Evolutionary conservation across 2,797 vertebrate genomes (phyloP), one percentile per base, ranked within the genome.

Genomic region (Lepus townsendii): DNA sequence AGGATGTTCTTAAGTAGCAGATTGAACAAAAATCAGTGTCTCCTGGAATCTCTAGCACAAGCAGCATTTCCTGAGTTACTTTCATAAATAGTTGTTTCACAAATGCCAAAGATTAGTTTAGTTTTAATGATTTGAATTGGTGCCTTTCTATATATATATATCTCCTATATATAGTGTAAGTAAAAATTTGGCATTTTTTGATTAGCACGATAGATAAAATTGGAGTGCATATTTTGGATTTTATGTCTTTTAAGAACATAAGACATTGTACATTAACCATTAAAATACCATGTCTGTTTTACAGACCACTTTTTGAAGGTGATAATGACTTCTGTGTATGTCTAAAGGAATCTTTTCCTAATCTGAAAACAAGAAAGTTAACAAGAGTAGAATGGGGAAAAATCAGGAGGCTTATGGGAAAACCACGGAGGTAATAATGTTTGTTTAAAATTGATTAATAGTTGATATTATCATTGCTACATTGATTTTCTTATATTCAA

Each of bases 241-340:
- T 86, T 69, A 50, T 42, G 60, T 83, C 52, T 96, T 90, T 97
- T 69, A 63, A 30, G 75, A 90, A 63, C 78, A 16, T 91, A 90
- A 50, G 16, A 50, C 19, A 35, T 69, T 85, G 17, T 75, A n/a
- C 95, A 22, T 90, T 93, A 86, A 78, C 88, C 95, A 91, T 97
- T 75, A 75, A 89, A 97, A 87, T 65, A 52, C 19, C 20, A 93
- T 94, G 96, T 98, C 10, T 98, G 9, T 97, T 97, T 98, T 97
- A 96, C 98, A 99, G 99, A 95, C 99, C 99, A 12, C 98, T 99
- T 88, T 99, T 99, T 98, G 99, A 99, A 98, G 99, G 99, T 1
- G 99, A 99, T 98, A 99, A 99, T 98, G 99, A 99, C 96, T 99
- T 99, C 98, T 99, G 99, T 98, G 98, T 99, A 86, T 99, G 99